Evolutionary conservation across 2,888 invertebrate species (phyloP).

Genomic region (Volucella zonaria): DNA sequence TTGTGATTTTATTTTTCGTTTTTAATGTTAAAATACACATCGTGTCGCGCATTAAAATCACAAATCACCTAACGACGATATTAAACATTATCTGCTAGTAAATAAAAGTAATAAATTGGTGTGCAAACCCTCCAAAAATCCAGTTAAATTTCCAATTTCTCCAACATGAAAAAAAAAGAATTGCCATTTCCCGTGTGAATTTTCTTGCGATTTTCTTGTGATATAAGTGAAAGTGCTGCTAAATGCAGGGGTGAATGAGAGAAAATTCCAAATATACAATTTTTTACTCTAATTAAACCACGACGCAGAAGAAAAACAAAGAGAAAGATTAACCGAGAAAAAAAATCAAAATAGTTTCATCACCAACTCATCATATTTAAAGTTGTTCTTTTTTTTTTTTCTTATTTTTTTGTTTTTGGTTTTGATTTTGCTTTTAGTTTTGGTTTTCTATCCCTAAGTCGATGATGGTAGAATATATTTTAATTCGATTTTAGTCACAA

Average conservation of each 20-base stretch:
- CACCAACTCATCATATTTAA: constrained; percentile 52
- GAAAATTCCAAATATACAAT: constrained; percentile 24
- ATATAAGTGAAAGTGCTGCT: constrained; percentile 68
- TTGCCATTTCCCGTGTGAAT: constrained; percentile 25
- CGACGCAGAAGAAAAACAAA: constrained; percentile 53
- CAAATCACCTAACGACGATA: constrained; percentile 32
- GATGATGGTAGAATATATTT: constrained; percentile 19
- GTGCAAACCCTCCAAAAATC: constrained; percentile 20
- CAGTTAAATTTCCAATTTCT: constrained; percentile 1
- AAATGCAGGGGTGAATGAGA: constrained; percentile 35
- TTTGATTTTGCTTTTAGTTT: background rate
- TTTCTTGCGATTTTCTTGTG: constrained; percentile 47
- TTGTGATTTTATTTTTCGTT: constrained; percentile 50
- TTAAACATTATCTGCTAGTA: constrained; percentile 17
- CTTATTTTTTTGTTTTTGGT: background rate
- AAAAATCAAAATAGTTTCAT: constrained; percentile 59
- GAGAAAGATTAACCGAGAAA: constrained; percentile 46
- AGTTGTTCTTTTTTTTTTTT: constrained; percentile 40
- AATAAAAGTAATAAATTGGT: constrained; percentile 31
- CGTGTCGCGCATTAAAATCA: constrained; percentile 44
- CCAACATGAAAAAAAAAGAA: constrained; percentile 17
- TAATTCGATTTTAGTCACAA: constrained; percentile 15
- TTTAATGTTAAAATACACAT: constrained; percentile 40
- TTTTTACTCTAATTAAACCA: constrained; percentile 38
- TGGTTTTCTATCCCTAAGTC: background rate